Evolutionary conservation across 2,113 vertebrate genomes (phyloP).

Genomic region (Pimephales promelas): DNA sequence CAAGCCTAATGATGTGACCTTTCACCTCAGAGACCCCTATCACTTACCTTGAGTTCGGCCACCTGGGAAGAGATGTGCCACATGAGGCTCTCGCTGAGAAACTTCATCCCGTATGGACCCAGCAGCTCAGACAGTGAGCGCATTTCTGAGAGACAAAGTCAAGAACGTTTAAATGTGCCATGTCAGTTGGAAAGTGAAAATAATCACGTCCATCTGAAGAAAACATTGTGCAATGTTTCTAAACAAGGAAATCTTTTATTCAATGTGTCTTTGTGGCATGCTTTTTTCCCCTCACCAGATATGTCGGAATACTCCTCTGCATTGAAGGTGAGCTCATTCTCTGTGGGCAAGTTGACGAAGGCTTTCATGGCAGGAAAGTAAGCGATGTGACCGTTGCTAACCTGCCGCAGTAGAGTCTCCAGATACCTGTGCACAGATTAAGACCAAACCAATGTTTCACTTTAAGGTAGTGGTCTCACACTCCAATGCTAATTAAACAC

Average conservation of each 20-base stretch:
- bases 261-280: background rate
- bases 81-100: conserved; percentile 98
- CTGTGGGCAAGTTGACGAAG: conserved; percentile 97
- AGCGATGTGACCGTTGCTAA: conserved; percentile 98
- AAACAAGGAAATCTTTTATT: conserved; percentile 8
- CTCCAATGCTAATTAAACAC: too few relatives aligned
- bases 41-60: conserved; percentile 94
- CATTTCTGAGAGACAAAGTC: conserved; percentile 87
- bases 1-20: background rate
- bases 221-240: background rate
- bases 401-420: conserved; percentile 96
- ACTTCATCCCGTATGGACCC: conserved; percentile 99
- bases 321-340: conserved; percentile 97
- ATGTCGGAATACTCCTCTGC: conserved; percentile 99
- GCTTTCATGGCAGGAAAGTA: conserved; percentile 99
- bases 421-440: conserved; percentile 82
- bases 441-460: background rate
- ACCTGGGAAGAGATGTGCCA: conserved; percentile 99
- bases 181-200: background rate
- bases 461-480: background rate
- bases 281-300: conserved; percentile 80
- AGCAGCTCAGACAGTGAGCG: conserved; percentile 95
- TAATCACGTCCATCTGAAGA: background rate
- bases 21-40: background rate
- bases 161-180: background rate